Evolutionary conservation across 2,888 invertebrate genomes (phyloP), one percentile per base, ranked within the genome.

Genomic region (Diaperis boleti): DNA sequence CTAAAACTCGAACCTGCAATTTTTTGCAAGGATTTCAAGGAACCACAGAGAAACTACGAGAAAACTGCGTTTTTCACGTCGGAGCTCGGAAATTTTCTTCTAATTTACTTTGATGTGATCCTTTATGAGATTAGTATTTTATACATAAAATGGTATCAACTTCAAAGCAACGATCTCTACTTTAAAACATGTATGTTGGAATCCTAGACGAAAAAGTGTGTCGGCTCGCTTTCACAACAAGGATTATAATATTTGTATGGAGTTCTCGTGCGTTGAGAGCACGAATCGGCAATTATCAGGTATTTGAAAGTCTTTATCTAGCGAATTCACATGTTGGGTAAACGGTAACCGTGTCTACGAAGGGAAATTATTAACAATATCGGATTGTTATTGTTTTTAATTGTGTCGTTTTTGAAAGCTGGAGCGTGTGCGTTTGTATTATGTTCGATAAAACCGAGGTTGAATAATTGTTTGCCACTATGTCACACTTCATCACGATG

Each of bases 101-200:
- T 49, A 49, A 49, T 49, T 49, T 49, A 33, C 49, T 49, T 49
- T 49, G 49, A 49, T 49, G 49, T 49, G 49, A 35, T 47, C 49
- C 35, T 35, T 49, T 49, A 31, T 31, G 47, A 47, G 47, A 47
- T 47, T 47, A 47, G 31, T 47, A 17, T 31, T 47, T 47, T 47
- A 31, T 29, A 47, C 47, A 47, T 29, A 47, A 47, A 47, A 26
- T 2, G 10, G 31, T 31, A 31, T 47, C 47, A 29, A 47, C 47
- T 15, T 47, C 47, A 47, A 47, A 47, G 47, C 22, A 15, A 47
- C 14, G 10, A 47, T 31, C 31, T 31, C 7, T 13, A 15, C 47
- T 31, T 45, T 47, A 47, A 47, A 47, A 47, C 47, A 47, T 47
- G 31, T 47, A 47, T 47, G 47, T 47, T 29, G 17, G 42, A 20